Evolutionary conservation across 1,140 invertebrate genomes (phyloP).

Genomic region (Cydia strobilella): DNA sequence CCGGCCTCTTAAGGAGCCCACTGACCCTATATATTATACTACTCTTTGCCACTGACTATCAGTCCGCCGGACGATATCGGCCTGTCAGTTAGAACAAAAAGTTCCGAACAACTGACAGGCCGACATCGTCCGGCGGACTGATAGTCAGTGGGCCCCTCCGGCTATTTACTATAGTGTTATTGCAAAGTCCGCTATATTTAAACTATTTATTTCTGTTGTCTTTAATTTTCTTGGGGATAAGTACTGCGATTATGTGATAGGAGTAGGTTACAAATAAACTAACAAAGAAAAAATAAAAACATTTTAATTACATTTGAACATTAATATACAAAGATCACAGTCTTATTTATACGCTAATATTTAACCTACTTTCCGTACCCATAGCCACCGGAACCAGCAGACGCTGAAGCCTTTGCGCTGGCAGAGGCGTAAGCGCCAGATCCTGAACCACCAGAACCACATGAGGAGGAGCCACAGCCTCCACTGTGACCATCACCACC

Average conservation of each 20-base stretch:
- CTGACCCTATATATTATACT: no score
- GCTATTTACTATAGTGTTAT: no score
- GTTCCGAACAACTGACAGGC: no score
- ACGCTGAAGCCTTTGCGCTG: constrained; percentile 54
- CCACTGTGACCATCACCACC: constrained; percentile 38
- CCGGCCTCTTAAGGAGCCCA: no score
- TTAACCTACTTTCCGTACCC: constrained; percentile 37
- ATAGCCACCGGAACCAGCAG: constrained; percentile 57
- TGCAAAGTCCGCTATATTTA: no score
- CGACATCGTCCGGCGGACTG: no score
- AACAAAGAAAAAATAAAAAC: constrained; percentile 1
- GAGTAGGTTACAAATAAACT: not conserved
- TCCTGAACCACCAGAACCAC: constrained; percentile 44
- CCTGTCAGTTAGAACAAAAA: no score
- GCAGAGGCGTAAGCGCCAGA: constrained; percentile 50
- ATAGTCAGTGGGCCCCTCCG: no score
- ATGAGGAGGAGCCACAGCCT: constrained; percentile 24
- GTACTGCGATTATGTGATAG: not conserved
- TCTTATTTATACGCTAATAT: not conserved
- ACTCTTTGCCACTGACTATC: no score
- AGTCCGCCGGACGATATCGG: no score
- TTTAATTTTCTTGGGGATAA: no score
- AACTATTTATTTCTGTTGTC: no score
- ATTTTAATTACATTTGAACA: constrained; percentile 7
- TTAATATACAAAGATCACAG: constrained; percentile 15